Percentiles rank a stretch among this genome's conserved stretches.
Evolutionary conservation across 2,113 vertebrate genomes (phyloP).

Genomic region (Ancistrus triradiatus): DNA sequence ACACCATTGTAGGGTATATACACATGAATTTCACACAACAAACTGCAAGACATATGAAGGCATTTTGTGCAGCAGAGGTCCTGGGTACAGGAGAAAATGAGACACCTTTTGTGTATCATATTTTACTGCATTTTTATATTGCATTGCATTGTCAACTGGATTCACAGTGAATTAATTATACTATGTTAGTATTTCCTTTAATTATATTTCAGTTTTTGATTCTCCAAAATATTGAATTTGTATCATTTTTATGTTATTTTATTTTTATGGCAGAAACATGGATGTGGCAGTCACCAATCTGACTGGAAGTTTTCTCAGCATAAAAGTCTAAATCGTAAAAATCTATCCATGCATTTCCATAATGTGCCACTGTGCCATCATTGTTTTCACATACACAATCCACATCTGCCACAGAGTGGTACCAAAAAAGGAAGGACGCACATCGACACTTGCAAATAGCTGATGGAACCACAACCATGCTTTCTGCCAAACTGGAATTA

Average conservation of each 20-base stretch:
- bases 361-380: slow-evolving; percentile 22
- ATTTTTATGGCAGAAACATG: slow-evolving; percentile 63
- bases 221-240: slow-evolving; percentile 76
- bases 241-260: slow-evolving; percentile 55
- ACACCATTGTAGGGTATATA: slow-evolving; percentile 13
- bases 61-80: slow-evolving; percentile 58
- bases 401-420: slow-evolving; percentile 42
- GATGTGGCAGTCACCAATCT: slow-evolving; percentile 22
- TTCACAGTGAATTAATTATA: slow-evolving; percentile 81
- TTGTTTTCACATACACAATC: neutral
- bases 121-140: slow-evolving; percentile 70
- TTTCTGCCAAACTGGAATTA: slow-evolving; percentile 95
- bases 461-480: slow-evolving; percentile 57
- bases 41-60: slow-evolving; percentile 43
- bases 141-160: slow-evolving; percentile 78
- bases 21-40: slow-evolving; percentile 36
- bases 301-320: neutral
- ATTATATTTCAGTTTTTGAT: slow-evolving; percentile 78
- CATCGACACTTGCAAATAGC: slow-evolving; percentile 20
- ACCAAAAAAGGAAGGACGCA: slow-evolving; percentile 35
- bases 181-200: slow-evolving; percentile 81
- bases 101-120: slow-evolving; percentile 64
- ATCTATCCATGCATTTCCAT: slow-evolving; percentile 3
- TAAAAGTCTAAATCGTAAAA: too few relatives aligned
- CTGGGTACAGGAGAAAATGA: slow-evolving; percentile 62